Evolutionary conservation across 2,888 invertebrate genomes (phyloP).

Genomic region (Caenorhabditis sp.): DNA sequence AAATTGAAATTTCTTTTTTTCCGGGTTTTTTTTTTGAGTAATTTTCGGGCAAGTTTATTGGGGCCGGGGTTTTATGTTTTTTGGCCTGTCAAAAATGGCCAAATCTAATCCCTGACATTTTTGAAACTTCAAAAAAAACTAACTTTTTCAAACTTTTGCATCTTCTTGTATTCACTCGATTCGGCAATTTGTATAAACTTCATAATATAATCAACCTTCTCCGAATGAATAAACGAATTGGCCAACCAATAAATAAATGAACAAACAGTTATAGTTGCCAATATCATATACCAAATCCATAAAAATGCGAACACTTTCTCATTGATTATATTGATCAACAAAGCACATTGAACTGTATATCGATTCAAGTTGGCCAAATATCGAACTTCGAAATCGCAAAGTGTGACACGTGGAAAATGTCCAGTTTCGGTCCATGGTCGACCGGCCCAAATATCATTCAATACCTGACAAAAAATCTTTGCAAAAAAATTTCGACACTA

Average conservation of each 20-base stretch:
- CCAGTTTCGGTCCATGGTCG: constrained; percentile 68
- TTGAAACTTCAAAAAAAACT: too few species aligned
- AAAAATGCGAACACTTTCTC: constrained; percentile 70
- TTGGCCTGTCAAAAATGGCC: too few species aligned
- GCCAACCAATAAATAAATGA: constrained; percentile 67
- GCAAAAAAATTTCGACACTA: too few species aligned
- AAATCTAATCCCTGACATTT: too few species aligned
- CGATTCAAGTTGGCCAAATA: constrained; percentile 68
- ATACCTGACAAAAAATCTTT: constrained; percentile 45
- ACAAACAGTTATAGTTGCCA: constrained; percentile 59
- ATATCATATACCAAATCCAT: constrained; percentile 69
- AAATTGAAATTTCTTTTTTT: too few species aligned
- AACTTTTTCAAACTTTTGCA: constrained; percentile 44
- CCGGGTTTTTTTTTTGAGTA: too few species aligned
- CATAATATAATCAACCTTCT: constrained; percentile 67
- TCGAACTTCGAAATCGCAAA: constrained; percentile 70
- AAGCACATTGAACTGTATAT: constrained; percentile 69
- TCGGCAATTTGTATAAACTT: constrained; percentile 62
- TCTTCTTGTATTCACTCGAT: constrained; percentile 43
- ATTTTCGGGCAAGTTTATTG: too few species aligned
- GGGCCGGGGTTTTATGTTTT: too few species aligned
- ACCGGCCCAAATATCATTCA: constrained; percentile 62
- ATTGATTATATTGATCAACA: constrained; percentile 70
- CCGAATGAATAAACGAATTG: constrained; percentile 57
- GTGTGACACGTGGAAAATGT: constrained; percentile 68